Evolutionary conservation across 2,113 vertebrate genomes (phyloP).

Genomic region (Spizaetus ornatus): DNA sequence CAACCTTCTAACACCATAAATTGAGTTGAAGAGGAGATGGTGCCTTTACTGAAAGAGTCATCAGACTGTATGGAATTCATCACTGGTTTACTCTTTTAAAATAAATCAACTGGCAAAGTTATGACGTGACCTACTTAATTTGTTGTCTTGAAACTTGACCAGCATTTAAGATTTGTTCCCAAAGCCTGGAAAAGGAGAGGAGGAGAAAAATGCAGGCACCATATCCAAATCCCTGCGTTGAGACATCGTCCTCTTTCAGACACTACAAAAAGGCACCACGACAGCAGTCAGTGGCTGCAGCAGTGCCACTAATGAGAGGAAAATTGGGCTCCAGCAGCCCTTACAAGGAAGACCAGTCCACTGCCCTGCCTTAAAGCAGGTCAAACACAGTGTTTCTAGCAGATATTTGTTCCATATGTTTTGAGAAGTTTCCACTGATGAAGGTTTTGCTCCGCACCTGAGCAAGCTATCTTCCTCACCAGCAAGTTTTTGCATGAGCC

Average conservation of each 20-base stretch:
- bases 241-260: background rate
- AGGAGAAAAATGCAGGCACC: background rate
- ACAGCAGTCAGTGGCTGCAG: background rate
- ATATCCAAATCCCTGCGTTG: background rate
- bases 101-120: constrained; percentile 7
- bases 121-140: background rate
- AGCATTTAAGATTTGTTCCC: background rate
- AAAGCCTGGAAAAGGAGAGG: background rate
- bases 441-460: background rate
- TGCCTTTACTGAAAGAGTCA: background rate
- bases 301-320: background rate
- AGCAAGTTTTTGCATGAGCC: background rate
- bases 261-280: background rate
- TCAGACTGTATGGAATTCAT: background rate
- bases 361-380: background rate
- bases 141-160: background rate
- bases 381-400: background rate
- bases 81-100: background rate
- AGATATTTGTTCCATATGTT: background rate
- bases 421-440: background rate
- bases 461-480: background rate
- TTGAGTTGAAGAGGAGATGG: background rate
- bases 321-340: background rate
- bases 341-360: background rate
- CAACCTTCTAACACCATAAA: background rate